phyloP scores from a whole-genome alignment of 2,888 invertebrate genomes.

The Melipona bicolor region DNA sequence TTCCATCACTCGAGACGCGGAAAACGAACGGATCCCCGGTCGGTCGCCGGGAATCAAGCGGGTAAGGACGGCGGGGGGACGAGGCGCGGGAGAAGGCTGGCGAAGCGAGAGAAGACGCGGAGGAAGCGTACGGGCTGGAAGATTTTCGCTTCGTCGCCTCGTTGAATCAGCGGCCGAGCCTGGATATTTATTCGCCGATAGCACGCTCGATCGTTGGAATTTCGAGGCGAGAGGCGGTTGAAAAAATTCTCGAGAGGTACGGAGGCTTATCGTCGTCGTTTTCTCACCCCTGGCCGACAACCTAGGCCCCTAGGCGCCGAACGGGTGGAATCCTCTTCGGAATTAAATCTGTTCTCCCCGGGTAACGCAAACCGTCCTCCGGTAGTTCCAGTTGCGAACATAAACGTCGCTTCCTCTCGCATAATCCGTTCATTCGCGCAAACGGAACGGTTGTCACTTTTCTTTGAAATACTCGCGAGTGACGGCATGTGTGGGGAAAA shows the following conservation, averaged over 20 bases:
- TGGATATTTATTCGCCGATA: constrained; percentile 71
- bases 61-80: constrained; percentile 5
- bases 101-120: constrained; percentile 17
- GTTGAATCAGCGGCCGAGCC: constrained; percentile 63
- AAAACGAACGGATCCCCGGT: constrained; percentile 49
- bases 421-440: constrained; percentile 56
- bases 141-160: constrained; percentile 70
- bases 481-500: constrained; percentile 28
- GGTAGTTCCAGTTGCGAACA: not conserved
- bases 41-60: constrained; percentile 50
- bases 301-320: not conserved
- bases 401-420: constrained; percentile 9
- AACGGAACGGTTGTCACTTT: constrained; percentile 68
- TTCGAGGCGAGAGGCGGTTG: constrained; percentile 50
- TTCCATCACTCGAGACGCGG: constrained; percentile 44
- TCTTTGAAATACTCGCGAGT: constrained; percentile 64
- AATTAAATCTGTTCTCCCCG: constrained; percentile 69
- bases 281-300: constrained; percentile 10
- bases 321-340: not conserved
- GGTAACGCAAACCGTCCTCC: not conserved
- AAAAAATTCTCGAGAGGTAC: constrained; percentile 55
- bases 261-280: constrained; percentile 68
- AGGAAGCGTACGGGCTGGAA: constrained; percentile 40
- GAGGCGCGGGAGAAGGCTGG: constrained; percentile 23
- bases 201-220: constrained; percentile 64